Conservation (phyloP, 2,888 invertebrate species). For the Coremacera marginata region DNA sequence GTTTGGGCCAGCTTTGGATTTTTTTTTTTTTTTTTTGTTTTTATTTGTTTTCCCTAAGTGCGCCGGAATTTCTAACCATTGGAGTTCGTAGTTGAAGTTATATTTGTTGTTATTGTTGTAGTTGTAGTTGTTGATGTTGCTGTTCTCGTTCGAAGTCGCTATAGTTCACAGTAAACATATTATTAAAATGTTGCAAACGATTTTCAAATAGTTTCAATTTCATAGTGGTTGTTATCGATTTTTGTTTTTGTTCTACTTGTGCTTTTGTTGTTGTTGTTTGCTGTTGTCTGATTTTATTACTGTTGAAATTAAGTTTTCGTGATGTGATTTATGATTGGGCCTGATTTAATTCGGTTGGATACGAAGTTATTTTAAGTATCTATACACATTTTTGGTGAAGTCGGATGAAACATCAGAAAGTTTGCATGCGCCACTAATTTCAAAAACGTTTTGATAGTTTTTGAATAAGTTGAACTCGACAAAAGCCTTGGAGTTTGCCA, state of each 20-base stretch:
- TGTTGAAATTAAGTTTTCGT: conserved; percentile 35
- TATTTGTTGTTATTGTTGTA: conserved; percentile 16
- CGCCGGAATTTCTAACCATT: conserved; percentile 4
- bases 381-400: too few species aligned
- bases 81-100: conserved; percentile 23
- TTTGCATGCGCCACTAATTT: too few species aligned
- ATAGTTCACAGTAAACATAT: conserved; percentile 29
- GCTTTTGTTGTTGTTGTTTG: not conserved
- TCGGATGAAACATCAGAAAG: too few species aligned
- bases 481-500: too few species aligned
- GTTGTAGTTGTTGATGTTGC: conserved; percentile 37
- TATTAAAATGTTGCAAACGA: conserved; percentile 39
- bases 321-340: conserved; percentile 37
- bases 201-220: conserved; percentile 33
- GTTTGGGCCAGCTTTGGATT: not conserved
- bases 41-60: conserved; percentile 25
- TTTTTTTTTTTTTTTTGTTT: not conserved
- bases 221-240: conserved; percentile 3
- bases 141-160: conserved; percentile 35
- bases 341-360: not conserved
- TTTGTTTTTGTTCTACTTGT: conserved; percentile 11
- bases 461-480: too few species aligned
- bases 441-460: too few species aligned
- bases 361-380: too few species aligned
- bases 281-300: conserved; percentile 14